Evolutionary conservation across 2,113 vertebrate species (phyloP), one percentile per base, ranked within the genome.

Genomic region (Platycercus adscitus): DNA sequence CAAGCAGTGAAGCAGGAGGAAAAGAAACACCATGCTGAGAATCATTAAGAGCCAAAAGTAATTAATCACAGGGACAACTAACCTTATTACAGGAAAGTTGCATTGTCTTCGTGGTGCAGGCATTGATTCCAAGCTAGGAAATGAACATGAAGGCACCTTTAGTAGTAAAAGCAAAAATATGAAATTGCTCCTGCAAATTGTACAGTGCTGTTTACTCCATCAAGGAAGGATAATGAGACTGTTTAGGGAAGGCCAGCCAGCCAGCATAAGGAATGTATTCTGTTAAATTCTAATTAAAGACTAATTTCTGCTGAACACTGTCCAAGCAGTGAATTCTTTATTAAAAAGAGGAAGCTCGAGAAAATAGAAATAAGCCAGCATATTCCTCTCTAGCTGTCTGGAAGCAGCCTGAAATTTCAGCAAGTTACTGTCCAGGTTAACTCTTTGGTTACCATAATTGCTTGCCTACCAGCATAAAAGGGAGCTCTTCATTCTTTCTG

Each of bases 201-300:
- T 81, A 77, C 53, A 83, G 50, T 68, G 43, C 37, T 94, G 39
- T 90, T 96, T 91, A 75, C 24, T 66, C 29, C 64, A 47, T 75
- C 71, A 75, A 79, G 50, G 64, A 89, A 89, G 60, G 60, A 68
- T 95, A 93, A 94, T 75, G 43, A 90, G 60, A 78, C 55, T 64
- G 44, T 56, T 88, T 81, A 95, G 69, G 61, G 55, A 90, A 94
- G 68, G 58, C 50, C 50, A 91, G 23, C 17, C 43, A 89, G 55
- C 26, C 55, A 83, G 65, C 55, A 68, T 41, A 82, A 88, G 69
- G 55, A 90, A 78, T 58, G 44, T 63, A 64, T 77, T 96, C 88
- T 93, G 64, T 75, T 88, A 64, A 70, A 93, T 81, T 86, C 72
- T 91, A 95, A 95, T 91, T 96, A 81, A 88, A 90, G 79, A 71